A percentile compares a stretch with the other conserved stretches of the same genome.
Conservation (phyloP, 2,113 vertebrate species). For the Ondatra zibethicus region DNA sequence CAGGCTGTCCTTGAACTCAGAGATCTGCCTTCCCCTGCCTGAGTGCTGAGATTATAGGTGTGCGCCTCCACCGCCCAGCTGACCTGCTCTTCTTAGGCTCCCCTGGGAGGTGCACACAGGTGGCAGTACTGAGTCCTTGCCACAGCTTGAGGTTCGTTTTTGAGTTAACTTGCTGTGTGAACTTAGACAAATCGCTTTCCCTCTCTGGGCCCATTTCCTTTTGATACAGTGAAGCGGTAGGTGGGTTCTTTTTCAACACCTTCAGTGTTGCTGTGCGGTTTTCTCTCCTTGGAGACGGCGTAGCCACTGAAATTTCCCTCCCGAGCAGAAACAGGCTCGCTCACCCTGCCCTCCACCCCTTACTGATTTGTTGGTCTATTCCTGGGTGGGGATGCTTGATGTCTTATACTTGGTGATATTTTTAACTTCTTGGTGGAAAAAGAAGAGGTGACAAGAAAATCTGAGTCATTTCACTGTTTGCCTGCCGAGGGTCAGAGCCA, state of each 20-base stretch:
- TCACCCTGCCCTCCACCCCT: background rate
- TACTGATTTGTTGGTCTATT: background rate
- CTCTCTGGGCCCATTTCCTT: background rate
- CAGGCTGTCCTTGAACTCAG: too few relatives aligned
- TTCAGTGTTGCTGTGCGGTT: background rate
- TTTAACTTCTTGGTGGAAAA: conserved; percentile 62
- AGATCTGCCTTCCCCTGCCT: too few relatives aligned
- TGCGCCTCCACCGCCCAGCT: background rate
- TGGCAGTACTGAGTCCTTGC: background rate
- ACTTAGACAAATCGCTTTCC: background rate
- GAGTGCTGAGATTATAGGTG: background rate
- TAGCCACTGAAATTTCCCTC: background rate
- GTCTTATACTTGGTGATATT: conserved; percentile 7
- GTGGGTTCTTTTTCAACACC: rapidly evolving
- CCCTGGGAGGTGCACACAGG: background rate
- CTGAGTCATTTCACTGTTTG: background rate
- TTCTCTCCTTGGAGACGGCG: background rate
- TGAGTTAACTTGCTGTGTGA: background rate
- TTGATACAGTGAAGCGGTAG: background rate
- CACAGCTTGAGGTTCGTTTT: background rate
- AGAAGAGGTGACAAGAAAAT: conserved; percentile 37
- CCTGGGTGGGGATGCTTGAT: background rate
- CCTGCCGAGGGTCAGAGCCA: background rate
- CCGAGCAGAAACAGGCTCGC: background rate
- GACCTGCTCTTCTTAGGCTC: background rate